Evolutionary conservation across 2,888 invertebrate genomes (phyloP).

Genomic region (Coremacera marginata): DNA sequence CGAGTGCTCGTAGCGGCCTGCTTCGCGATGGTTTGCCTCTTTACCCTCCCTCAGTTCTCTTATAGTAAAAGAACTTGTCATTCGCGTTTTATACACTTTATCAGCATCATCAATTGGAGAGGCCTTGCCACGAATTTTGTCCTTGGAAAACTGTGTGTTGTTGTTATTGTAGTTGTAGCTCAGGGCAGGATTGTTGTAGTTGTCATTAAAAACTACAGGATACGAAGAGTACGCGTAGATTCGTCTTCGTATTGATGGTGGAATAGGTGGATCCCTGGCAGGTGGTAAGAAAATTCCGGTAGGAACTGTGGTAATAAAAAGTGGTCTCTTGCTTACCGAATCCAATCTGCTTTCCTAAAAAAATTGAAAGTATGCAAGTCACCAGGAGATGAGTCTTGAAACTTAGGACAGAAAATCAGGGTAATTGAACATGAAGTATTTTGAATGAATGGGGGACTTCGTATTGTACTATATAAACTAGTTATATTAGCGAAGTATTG

Average conservation of each 20-base stretch:
- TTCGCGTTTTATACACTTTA: conserved; percentile 36
- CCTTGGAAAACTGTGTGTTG: conserved; percentile 36
- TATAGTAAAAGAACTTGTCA: not conserved
- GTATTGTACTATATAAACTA: too few relatives aligned
- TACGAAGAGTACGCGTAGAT: conserved; percentile 78
- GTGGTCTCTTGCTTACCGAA: conserved; percentile 69
- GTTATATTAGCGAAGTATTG: too few relatives aligned
- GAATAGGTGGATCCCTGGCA: conserved; percentile 72
- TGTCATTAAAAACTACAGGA: conserved; percentile 69
- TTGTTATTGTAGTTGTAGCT: conserved; percentile 29
- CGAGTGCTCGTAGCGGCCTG: conserved; percentile 18
- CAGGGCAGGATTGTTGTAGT: conserved; percentile 40
- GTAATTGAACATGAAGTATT: too few relatives aligned
- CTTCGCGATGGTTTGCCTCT: not conserved
- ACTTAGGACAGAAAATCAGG: too few relatives aligned
- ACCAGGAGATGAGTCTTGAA: not conserved
- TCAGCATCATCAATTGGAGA: conserved; percentile 33
- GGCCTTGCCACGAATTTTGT: conserved; percentile 35
- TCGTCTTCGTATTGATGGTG: conserved; percentile 64
- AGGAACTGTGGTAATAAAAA: conserved; percentile 86
- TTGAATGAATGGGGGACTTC: too few relatives aligned
- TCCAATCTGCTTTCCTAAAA: conserved; percentile 59
- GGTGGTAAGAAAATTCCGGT: conserved; percentile 84
- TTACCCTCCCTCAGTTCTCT: conserved; percentile 2
- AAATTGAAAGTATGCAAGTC: not conserved